Evolutionary conservation across 1,140 invertebrate species (phyloP), one percentile per base, ranked within the genome.

Genomic region (Eupristina koningsbergeri): DNA sequence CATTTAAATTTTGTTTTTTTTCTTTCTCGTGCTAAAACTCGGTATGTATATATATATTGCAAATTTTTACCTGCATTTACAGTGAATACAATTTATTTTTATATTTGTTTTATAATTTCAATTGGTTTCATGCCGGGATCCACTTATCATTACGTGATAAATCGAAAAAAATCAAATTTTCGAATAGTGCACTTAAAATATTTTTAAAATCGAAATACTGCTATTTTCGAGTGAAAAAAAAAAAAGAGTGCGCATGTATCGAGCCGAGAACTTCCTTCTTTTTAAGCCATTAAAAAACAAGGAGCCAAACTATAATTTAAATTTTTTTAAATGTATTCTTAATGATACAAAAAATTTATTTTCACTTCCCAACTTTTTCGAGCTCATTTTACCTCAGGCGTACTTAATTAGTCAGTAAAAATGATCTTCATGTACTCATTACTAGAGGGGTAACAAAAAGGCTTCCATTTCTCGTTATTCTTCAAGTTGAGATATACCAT

Each of bases 331-430:
- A 69, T 36, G 17, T 13, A 71, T 71, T 71, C 36, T 71, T 41
- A 71, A 71, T n/a, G 39, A 41, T 26, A 41, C 67, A 71, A 71
- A 41, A 71, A 71, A 26, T 41, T 41, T 71, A 71, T 71, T 71
- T 41, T 67, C 64, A 36, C 64, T 39, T 67, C 36, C 64, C 17
- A 64, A 63, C 34, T 67, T 71, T 71, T 71, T 41, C 36, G 39
- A 41, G 19, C 19, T 39, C 11, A 41, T 36, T 71, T 71, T 41
- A 71, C 39, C 36, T 71, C 31, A 36, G 7, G 1, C 67, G 26
- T 41, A 71, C 67, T 71, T 71, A 71, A 71, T 71, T 71, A 71
- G 67, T 71, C n/a, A 41, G 67, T 41, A 71, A 71, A 41, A 41
- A 41, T 71, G 34, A 71, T 71, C 36, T 71, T 71, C 67, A 71